phyloP scores from a whole-genome alignment of 2,113 vertebrate species.

The Rhombomys opimus region DNA sequence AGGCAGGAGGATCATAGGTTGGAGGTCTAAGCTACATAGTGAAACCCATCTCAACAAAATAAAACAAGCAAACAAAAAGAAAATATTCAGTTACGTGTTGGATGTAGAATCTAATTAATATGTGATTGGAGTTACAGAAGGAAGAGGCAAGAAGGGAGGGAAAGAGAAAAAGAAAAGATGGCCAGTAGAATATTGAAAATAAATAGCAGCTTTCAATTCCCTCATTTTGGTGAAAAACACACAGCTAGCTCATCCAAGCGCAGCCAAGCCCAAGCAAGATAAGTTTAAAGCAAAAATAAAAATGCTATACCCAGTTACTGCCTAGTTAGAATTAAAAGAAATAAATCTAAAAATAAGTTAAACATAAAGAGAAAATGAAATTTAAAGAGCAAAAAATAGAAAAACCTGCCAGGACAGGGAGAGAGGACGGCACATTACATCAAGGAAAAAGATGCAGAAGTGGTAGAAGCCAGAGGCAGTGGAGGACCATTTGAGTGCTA shows the following conservation, averaged over 20 bases:
- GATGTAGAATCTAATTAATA: background rate
- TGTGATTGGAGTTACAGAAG: background rate
- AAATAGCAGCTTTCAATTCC: background rate
- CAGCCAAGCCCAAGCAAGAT: background rate
- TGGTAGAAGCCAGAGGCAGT: background rate
- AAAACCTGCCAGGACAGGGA: background rate
- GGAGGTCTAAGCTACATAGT: background rate
- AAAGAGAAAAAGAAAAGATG: background rate
- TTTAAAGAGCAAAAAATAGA: background rate
- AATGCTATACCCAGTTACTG: background rate
- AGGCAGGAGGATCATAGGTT: too few relatives aligned
- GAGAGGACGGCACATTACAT: background rate
- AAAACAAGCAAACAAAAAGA: background rate
- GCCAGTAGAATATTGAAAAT: background rate
- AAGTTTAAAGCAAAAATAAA: background rate
- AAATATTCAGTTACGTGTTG: background rate
- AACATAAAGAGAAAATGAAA: background rate
- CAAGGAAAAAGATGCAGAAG: background rate
- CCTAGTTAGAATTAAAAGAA: background rate
- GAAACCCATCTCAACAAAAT: background rate
- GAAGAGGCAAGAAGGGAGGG: background rate
- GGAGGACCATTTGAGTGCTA: background rate
- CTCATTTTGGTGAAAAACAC: background rate
- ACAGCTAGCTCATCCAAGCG: background rate
- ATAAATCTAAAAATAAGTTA: background rate